Evolutionary conservation across 1,140 invertebrate species (phyloP).

Genomic region (Diorhabda carinulata): DNA sequence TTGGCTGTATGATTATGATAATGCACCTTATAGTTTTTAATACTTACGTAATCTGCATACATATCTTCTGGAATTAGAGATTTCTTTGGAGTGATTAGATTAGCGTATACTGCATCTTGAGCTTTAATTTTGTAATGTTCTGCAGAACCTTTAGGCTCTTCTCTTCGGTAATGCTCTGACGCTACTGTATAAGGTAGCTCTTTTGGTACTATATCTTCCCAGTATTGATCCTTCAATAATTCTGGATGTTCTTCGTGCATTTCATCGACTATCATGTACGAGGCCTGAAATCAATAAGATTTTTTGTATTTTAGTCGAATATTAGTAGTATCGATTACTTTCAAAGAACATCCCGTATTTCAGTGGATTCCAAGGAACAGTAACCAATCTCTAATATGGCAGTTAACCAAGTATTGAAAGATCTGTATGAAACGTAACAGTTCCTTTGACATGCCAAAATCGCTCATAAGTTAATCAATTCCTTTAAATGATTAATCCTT

Average conservation of each 20-base stretch:
- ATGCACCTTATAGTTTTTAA: background rate
- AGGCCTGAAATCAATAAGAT: conserved; percentile 56
- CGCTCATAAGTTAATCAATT: too few relatives aligned
- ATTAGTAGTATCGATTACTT: too few relatives aligned
- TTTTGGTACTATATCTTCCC: conserved; percentile 86
- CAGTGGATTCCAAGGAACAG: too few relatives aligned
- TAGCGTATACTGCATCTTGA: conserved; percentile 76
- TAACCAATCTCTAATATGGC: too few relatives aligned
- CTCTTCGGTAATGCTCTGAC: conserved; percentile 73
- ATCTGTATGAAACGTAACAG: too few relatives aligned
- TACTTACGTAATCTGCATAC: conserved; percentile 80
- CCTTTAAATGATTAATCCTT: too few relatives aligned
- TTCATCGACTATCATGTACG: conserved; percentile 87
- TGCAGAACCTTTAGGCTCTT: conserved; percentile 79
- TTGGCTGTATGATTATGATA: too few relatives aligned
- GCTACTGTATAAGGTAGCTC: conserved; percentile 82
- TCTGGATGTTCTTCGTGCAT: conserved; percentile 89
- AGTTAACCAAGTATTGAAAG: too few relatives aligned
- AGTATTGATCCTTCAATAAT: conserved; percentile 82
- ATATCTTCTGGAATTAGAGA: conserved; percentile 66
- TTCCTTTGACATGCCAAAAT: too few relatives aligned
- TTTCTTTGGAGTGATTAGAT: conserved; percentile 53
- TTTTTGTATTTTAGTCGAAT: too few relatives aligned
- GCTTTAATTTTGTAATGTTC: conserved; percentile 81
- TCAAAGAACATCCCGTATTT: too few relatives aligned